phyloP scores from a whole-genome alignment of 1,140 invertebrate species.

The Zaprionus camerounensis region DNA sequence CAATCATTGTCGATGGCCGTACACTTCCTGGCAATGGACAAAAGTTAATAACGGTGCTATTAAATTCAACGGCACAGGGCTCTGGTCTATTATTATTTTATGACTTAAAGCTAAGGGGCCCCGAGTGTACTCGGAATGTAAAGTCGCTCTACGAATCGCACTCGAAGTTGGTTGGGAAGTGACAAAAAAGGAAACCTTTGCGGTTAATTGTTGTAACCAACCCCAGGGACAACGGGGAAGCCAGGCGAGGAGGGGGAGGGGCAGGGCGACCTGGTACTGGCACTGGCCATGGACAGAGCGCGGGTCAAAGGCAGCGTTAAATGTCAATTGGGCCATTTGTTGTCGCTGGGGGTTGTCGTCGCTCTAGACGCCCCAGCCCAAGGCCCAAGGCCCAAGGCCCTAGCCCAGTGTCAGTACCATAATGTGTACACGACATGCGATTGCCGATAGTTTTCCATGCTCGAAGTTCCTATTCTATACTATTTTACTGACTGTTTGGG shows the following conservation, averaged over 20 bases:
- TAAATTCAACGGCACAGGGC: not conserved
- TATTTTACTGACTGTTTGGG: not conserved
- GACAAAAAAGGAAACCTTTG: slow-evolving; percentile 78
- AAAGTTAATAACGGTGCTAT: slow-evolving; percentile 64
- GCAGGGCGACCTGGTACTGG: not conserved
- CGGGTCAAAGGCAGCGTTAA: slow-evolving; percentile 72
- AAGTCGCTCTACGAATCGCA: slow-evolving; percentile 1
- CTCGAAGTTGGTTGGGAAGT: slow-evolving; percentile 38
- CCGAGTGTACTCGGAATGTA: slow-evolving; percentile 5
- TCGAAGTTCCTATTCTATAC: not conserved
- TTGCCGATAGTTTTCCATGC: not conserved
- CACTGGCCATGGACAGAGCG: slow-evolving; percentile 3
- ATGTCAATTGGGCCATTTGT: slow-evolving; percentile 68
- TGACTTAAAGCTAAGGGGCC: slow-evolving; percentile 64
- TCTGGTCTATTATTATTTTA: slow-evolving; percentile 69
- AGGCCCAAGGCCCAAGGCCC: not conserved
- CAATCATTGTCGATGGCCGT: slow-evolving; percentile 58
- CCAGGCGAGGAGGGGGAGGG: not conserved
- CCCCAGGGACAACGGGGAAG: slow-evolving; percentile 25
- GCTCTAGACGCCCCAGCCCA: not conserved
- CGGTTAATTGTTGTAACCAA: slow-evolving; percentile 72
- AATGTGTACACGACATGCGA: slow-evolving; percentile 18
- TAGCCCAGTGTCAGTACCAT: slow-evolving; percentile 32
- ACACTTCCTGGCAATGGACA: slow-evolving; percentile 50
- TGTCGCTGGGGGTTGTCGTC: slow-evolving; percentile 35